phyloP scores from a whole-genome alignment of 2,113 vertebrate species.

The Scopus umbretta region DNA sequence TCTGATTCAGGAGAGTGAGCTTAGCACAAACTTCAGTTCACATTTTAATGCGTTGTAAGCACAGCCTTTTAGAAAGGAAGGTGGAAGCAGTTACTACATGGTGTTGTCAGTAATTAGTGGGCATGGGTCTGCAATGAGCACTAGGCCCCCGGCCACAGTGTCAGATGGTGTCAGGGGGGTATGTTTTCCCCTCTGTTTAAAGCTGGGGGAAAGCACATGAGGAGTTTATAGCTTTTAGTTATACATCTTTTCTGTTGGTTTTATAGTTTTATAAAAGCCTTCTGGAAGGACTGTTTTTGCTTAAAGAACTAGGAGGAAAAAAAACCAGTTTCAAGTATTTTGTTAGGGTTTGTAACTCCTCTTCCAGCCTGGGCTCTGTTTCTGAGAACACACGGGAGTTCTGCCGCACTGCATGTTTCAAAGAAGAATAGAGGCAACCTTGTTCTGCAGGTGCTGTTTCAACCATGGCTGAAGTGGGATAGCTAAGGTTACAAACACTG shows the following conservation, averaged over 20 bases:
- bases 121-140: background rate
- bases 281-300: background rate
- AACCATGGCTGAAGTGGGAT: background rate
- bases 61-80: background rate
- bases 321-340: background rate
- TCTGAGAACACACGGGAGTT: background rate
- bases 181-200: background rate
- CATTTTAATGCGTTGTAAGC: background rate
- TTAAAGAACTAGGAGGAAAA: background rate
- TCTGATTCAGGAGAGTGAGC: background rate
- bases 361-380: background rate
- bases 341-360: background rate
- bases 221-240: background rate
- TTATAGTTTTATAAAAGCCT: background rate
- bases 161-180: background rate
- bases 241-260: background rate
- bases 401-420: background rate
- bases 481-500: background rate
- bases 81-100: background rate
- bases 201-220: background rate
- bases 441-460: background rate
- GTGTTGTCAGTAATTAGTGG: background rate
- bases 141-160: accelerated
- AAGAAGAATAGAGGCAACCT: background rate
- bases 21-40: background rate